Conservation (phyloP, 2,113 vertebrate genomes). For the Carlito syrichta region DNA sequence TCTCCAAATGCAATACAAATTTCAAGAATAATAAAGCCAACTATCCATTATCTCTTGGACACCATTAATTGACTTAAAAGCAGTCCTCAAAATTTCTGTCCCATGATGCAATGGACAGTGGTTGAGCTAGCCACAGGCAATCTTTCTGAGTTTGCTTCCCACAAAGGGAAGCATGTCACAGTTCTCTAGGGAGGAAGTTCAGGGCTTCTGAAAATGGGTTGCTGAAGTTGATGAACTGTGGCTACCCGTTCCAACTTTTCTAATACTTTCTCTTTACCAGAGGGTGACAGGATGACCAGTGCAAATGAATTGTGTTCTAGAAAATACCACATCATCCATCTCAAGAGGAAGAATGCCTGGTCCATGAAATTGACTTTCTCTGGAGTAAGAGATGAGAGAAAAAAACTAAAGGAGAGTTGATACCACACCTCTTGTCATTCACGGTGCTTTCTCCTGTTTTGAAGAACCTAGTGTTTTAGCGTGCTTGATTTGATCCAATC, state of each 20-base stretch:
- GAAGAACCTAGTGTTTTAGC: background rate
- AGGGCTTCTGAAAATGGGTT: background rate
- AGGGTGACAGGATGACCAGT: background rate
- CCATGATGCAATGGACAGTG: too few species aligned
- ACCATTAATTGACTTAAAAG: background rate
- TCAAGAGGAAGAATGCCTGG: background rate
- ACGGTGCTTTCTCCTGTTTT: background rate
- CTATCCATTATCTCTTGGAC: background rate
- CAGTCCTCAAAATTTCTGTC: too few species aligned
- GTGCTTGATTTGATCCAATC: background rate
- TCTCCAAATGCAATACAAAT: background rate
- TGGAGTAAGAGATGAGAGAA: background rate
- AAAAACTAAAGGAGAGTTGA: background rate
- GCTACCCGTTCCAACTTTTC: background rate
- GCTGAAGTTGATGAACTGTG: background rate
- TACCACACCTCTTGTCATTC: background rate
- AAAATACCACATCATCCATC: background rate
- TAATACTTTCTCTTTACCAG: background rate
- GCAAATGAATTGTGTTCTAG: background rate
- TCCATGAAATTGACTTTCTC: background rate
- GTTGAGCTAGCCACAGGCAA: background rate
- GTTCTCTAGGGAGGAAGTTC: background rate
- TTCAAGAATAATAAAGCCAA: background rate
- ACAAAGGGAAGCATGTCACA: background rate
- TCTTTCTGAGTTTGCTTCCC: background rate